phyloP scores from a whole-genome alignment of 2,888 invertebrate species.

The Drosophila yooni region DNA sequence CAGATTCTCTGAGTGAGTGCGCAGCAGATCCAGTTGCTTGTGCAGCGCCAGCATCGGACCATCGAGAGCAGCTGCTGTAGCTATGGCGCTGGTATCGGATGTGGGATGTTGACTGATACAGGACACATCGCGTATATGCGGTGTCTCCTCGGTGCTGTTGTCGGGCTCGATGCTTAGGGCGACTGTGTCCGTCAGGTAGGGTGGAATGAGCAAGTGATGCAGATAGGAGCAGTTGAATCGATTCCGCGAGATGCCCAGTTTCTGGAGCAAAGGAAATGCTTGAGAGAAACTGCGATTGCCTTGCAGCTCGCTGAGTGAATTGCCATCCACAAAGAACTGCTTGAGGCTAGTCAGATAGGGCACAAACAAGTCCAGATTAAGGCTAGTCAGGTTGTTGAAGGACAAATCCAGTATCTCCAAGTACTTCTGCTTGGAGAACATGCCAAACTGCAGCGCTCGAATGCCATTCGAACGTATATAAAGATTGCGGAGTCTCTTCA shows the following conservation, averaged over 20 bases:
- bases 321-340: constrained; percentile 82
- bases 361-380: constrained; percentile 84
- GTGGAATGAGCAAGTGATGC: constrained; percentile 81
- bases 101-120: constrained; percentile 68
- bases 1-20: constrained; percentile 74
- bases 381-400: constrained; percentile 86
- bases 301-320: constrained; percentile 80
- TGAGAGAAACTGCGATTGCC: constrained; percentile 80
- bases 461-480: constrained; percentile 79
- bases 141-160: constrained; percentile 71
- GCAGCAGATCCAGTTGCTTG: constrained; percentile 70
- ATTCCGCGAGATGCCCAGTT: constrained; percentile 82
- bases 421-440: constrained; percentile 84
- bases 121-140: constrained; percentile 83
- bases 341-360: constrained; percentile 82
- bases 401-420: constrained; percentile 86
- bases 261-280: constrained; percentile 80
- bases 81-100: constrained; percentile 23
- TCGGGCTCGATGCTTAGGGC: constrained; percentile 82
- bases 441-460: constrained; percentile 81
- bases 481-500: constrained; percentile 80
- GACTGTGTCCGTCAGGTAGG: constrained; percentile 75
- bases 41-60: constrained; percentile 47
- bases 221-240: constrained; percentile 84
- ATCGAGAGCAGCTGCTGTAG: constrained; percentile 16